phyloP scores from a whole-genome alignment of 1,140 invertebrate species.

The Danaus melanippus region DNA sequence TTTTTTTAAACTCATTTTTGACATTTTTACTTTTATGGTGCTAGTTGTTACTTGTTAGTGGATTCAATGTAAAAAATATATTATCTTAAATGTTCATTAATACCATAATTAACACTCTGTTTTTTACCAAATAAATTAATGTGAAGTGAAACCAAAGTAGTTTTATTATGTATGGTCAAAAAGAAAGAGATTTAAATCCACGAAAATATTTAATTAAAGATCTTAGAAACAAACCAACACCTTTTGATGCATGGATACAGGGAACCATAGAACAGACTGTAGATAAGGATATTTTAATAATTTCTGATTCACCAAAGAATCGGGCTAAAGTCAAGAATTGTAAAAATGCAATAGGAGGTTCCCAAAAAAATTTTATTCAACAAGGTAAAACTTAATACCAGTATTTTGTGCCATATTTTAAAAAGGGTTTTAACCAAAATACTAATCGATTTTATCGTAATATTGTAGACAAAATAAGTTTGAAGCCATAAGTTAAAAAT shows the following conservation, averaged over 20 bases:
- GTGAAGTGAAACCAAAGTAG: not conserved
- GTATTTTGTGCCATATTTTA: not conserved
- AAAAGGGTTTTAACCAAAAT: not conserved
- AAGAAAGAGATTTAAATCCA: slow-evolving; percentile 33
- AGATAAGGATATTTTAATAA: slow-evolving; percentile 51
- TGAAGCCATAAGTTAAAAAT: too few relatives aligned
- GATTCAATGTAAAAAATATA: too few relatives aligned
- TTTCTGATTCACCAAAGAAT: slow-evolving; percentile 36
- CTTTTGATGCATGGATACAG: slow-evolving; percentile 57
- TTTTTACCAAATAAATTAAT: not conserved
- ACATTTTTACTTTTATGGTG: too few relatives aligned
- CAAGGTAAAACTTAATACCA: slow-evolving; percentile 4
- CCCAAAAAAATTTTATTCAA: not conserved
- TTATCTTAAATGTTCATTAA: slow-evolving; percentile 1
- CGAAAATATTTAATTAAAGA: slow-evolving; percentile 53
- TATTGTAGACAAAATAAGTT: too few relatives aligned
- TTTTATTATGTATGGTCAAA: not conserved
- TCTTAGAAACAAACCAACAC: slow-evolving; percentile 39
- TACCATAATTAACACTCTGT: not conserved
- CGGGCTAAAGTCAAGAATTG: slow-evolving; percentile 55
- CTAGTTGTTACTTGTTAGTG: too few relatives aligned
- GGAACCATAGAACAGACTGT: slow-evolving; percentile 55
- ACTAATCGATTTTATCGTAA: too few relatives aligned
- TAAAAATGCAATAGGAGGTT: slow-evolving; percentile 38
- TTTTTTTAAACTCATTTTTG: too few relatives aligned